A percentile compares a stretch with the other conserved stretches of the same genome.
Evolutionary conservation across 2,113 vertebrate genomes (phyloP).

Genomic region (Lampris incognitus): DNA sequence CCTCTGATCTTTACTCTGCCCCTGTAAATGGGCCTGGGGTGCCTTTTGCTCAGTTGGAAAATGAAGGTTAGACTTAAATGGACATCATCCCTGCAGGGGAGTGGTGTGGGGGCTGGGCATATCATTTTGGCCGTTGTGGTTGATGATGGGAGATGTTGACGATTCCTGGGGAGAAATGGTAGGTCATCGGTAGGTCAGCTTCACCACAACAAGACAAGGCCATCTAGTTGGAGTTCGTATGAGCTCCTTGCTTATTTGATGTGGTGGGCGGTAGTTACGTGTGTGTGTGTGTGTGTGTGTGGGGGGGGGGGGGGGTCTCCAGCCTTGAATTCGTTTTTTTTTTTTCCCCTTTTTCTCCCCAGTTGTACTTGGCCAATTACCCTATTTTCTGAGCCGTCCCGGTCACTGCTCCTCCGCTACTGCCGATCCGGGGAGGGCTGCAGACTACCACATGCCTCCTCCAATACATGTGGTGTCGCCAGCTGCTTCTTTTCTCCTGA

Average conservation of each 20-base stretch:
- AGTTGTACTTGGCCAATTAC: no score
- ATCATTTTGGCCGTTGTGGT: constrained; percentile 18
- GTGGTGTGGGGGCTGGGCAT: constrained; percentile 18
- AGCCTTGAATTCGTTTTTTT: constrained; percentile 56
- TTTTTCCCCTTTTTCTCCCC: no score
- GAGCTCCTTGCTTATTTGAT: constrained; percentile 34
- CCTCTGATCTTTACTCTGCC: constrained; percentile 63
- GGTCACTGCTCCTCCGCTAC: no score
- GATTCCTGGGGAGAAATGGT: constrained; percentile 43
- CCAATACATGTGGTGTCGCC: no score
- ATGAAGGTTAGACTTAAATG: constrained; percentile 51
- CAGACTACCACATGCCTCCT: no score
- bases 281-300: no score
- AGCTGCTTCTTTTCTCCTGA: no score
- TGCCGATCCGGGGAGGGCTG: no score
- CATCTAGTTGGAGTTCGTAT: constrained; percentile 44
- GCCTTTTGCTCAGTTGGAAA: constrained; percentile 56
- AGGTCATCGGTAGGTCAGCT: constrained; percentile 62
- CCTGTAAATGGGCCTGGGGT: constrained; percentile 24
- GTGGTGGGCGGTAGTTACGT: background rate
- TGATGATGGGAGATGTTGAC: constrained; percentile 40
- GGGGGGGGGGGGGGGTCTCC: constrained; percentile 44
- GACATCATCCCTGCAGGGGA: constrained; percentile 38
- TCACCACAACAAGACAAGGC: constrained; percentile 21
- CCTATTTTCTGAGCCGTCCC: no score